Percentiles rank a stretch among this genome's conserved stretches.
These are phyloP conservation scores for Drosophila baimaii DNA, from an alignment of 1,140 invertebrate species.

Conservation along the genomic window DNA sequence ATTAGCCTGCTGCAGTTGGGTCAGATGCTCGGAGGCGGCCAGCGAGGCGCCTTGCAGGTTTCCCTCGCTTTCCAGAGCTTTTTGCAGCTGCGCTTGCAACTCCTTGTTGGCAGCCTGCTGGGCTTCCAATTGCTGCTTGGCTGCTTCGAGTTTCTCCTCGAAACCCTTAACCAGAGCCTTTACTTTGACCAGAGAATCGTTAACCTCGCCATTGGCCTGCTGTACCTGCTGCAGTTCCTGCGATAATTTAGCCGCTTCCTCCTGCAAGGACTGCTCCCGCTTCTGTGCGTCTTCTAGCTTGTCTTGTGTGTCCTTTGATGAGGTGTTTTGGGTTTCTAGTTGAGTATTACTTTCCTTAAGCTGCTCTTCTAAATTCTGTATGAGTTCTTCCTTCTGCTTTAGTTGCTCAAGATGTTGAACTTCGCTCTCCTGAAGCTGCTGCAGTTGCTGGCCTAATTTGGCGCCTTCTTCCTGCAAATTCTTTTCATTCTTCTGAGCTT, in stretches of 20 bases:
- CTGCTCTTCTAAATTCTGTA: slow-evolving; percentile 12
- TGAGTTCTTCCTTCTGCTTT: slow-evolving; percentile 21
- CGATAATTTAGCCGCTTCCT: slow-evolving; percentile 22
- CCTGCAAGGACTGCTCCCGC: slow-evolving; percentile 11
- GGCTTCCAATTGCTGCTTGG: not conserved
- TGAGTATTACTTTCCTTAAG: slow-evolving; percentile 23
- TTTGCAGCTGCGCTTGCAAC: slow-evolving; percentile 1
- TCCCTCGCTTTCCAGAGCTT: slow-evolving; percentile 3
- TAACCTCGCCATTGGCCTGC: slow-evolving; percentile 13
- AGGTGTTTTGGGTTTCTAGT: slow-evolving; percentile 2
- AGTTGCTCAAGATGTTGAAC: not conserved
- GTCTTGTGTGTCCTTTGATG: slow-evolving; percentile 9
- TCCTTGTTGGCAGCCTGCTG: slow-evolving; percentile 15
- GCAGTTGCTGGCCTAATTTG: slow-evolving; percentile 11
- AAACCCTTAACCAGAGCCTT: slow-evolving; percentile 14
- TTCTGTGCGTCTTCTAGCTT: not conserved
- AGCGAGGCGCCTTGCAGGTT: slow-evolving; percentile 7
- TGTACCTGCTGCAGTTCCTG: slow-evolving; percentile 26
- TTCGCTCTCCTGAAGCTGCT: slow-evolving; percentile 1
- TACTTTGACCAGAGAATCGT: slow-evolving; percentile 10
- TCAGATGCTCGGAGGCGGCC: slow-evolving; percentile 17
- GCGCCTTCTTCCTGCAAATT: not conserved
- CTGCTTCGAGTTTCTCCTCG: slow-evolving; percentile 19
- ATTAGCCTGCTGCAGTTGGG: slow-evolving; percentile 31
- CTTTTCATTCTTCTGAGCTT: not conserved